These are phyloP conservation scores for Cyclura pinguis DNA, from an alignment of 2,797 vertebrate species.

Conservation along the genomic window DNA sequence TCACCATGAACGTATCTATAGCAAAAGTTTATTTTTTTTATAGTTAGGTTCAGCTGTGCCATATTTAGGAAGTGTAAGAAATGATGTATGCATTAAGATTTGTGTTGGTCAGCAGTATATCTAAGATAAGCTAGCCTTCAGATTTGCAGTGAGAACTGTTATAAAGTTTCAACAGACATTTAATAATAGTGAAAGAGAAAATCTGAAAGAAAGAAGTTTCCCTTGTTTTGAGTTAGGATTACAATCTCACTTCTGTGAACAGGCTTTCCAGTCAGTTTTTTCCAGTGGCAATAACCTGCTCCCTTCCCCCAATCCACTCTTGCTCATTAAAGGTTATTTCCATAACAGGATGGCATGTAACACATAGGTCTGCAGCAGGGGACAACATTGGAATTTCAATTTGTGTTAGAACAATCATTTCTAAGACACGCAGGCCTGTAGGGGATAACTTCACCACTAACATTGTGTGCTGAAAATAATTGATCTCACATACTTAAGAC, in stretches of 20 bases:
- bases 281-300: background rate
- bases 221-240: background rate
- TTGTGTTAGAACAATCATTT: background rate
- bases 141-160: background rate
- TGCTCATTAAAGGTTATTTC: background rate
- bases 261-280: background rate
- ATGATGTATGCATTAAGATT: no score
- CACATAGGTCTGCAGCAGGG: background rate
- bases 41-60: no score
- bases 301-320: background rate
- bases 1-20: background rate
- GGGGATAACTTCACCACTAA: constrained; percentile 15
- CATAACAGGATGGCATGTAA: background rate
- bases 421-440: constrained; percentile 7
- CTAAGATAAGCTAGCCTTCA: background rate
- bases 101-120: no score
- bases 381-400: background rate
- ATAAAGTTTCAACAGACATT: background rate
- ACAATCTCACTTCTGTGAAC: background rate
- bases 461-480: background rate
- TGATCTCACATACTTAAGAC: background rate
- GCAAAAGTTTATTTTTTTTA: no score
- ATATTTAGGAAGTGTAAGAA: no score
- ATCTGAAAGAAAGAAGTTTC: background rate
- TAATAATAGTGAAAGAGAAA: background rate